Percentiles rank a stretch among this genome's conserved stretches.
These are phyloP conservation scores for Excalfactoria chinensis DNA, from an alignment of 2,113 vertebrate genomes.

Conservation along the genomic window DNA sequence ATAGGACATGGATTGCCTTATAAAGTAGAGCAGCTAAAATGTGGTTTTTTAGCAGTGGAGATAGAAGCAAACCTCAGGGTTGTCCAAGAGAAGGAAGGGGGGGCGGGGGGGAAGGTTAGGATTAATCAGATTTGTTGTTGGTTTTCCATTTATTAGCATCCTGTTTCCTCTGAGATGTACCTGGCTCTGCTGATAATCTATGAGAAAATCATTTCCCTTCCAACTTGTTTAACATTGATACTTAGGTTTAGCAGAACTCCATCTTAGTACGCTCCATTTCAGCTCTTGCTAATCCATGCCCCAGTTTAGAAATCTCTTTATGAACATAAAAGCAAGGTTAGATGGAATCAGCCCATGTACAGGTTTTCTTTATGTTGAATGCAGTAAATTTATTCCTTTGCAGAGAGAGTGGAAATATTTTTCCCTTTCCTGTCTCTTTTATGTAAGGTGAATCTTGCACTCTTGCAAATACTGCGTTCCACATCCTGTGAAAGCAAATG, in stretches of 20 bases:
- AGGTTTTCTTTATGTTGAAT: neutral
- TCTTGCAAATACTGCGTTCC: neutral
- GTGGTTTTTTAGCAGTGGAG: neutral
- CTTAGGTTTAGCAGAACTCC: neutral
- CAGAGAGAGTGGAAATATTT: neutral
- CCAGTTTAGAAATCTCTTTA: neutral
- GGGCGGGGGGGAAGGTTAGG: neutral
- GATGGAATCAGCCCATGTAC: neutral
- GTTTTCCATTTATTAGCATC: neutral
- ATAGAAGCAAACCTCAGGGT: neutral
- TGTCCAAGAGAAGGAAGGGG: neutral
- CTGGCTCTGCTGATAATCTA: conserved; percentile 27
- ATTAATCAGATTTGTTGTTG: neutral
- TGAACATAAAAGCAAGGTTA: conserved; percentile 24
- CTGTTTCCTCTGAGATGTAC: neutral
- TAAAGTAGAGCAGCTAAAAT: neutral
- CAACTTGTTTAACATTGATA: neutral
- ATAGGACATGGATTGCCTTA: neutral
- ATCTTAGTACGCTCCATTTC: neutral
- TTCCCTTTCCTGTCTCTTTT: neutral
- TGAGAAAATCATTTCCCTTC: conserved; percentile 26
- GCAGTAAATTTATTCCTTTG: neutral
- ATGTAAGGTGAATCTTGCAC: neutral
- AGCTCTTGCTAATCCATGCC: neutral
- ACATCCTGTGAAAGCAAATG: neutral